A percentile compares a stretch with the other conserved stretches of the same genome.
Conservation (phyloP, 1,140 invertebrate species). For the Nautilus pompilius region DNA sequence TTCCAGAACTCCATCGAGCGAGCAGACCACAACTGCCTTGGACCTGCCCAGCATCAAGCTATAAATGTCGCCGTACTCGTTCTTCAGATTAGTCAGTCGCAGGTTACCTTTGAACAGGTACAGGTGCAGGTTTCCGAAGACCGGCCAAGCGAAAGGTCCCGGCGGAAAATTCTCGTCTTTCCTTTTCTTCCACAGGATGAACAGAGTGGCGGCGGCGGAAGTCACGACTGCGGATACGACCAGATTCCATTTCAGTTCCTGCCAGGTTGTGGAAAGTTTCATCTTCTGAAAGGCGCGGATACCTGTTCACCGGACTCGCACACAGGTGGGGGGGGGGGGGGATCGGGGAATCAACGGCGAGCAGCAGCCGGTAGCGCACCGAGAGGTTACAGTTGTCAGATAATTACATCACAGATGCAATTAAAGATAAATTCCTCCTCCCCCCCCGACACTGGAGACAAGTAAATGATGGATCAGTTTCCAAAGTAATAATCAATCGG, state of each 20-base stretch:
- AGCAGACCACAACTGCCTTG: conserved; percentile 30
- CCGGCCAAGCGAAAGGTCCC: conserved; percentile 26
- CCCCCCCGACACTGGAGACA: too few species aligned
- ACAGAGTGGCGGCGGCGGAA: neutral
- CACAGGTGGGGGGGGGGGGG: too few species aligned
- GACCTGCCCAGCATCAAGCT: conserved; percentile 26
- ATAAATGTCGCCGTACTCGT: conserved; percentile 39
- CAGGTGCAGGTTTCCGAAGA: conserved; percentile 28
- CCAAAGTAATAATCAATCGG: too few species aligned
- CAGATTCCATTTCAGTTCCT: neutral
- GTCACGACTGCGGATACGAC: neutral
- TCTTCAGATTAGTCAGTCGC: conserved; percentile 27
- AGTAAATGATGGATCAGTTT: too few species aligned
- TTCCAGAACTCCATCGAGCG: conserved; percentile 31
- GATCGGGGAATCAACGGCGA: too few species aligned
- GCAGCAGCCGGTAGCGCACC: too few species aligned
- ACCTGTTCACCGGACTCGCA: too few species aligned
- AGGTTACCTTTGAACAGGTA: conserved; percentile 25
- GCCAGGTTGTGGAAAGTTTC: neutral
- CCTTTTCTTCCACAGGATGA: neutral
- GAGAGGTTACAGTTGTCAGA: too few species aligned
- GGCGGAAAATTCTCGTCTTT: conserved; percentile 20
- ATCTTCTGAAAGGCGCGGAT: too few species aligned
- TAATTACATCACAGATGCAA: too few species aligned
- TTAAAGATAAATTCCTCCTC: too few species aligned